Evolutionary conservation across 2,113 vertebrate species (phyloP).

Genomic region (Sebastes schlegelii): DNA sequence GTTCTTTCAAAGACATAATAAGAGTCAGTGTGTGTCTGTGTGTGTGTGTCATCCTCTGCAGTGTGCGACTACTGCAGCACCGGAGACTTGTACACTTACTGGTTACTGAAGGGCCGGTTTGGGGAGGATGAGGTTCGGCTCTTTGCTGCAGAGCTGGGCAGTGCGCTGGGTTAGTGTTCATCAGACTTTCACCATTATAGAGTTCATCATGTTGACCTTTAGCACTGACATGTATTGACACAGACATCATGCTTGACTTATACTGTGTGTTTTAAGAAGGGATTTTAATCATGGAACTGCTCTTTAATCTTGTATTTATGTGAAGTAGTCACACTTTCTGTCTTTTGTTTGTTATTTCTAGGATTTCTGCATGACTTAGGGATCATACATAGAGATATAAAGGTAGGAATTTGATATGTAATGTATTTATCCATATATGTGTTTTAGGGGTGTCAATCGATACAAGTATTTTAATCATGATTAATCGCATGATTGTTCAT

Average conservation of each 20-base stretch:
- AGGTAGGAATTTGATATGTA: conserved; percentile 78
- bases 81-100: conserved; percentile 89
- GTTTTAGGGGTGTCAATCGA: too few species aligned
- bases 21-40: neutral
- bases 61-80: conserved; percentile 91
- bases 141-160: conserved; percentile 90
- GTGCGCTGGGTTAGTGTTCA: conserved; percentile 88
- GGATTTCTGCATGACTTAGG: conserved; percentile 94
- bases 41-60: conserved; percentile 69
- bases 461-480: too few species aligned
- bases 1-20: neutral
- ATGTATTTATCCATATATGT: too few species aligned
- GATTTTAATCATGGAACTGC: neutral
- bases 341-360: conserved; percentile 56
- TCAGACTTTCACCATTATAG: neutral
- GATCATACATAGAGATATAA: conserved; percentile 92
- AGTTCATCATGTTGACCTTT: neutral
- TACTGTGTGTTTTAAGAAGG: neutral
- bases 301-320: neutral
- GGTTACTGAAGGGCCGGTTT: conserved; percentile 84
- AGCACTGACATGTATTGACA: rapidly evolving
- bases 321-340: neutral
- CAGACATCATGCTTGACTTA: neutral
- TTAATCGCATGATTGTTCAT: too few species aligned
- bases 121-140: conserved; percentile 86